phyloP scores from a whole-genome alignment of 2,797 vertebrate genomes.

The Lycodopsis pacificus region DNA sequence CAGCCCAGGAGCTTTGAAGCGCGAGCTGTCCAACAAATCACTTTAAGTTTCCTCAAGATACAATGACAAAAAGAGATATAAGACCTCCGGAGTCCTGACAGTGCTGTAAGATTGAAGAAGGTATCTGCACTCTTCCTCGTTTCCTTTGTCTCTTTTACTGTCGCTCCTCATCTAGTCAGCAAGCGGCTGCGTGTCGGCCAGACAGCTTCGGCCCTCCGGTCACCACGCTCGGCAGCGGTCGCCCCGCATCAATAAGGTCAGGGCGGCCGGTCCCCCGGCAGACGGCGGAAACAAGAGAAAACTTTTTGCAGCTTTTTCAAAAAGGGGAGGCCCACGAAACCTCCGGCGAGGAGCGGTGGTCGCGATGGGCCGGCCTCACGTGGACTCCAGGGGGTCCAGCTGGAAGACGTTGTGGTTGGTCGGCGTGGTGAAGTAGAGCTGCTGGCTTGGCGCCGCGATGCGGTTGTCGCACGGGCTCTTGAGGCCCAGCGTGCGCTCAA shows the following conservation, averaged over 20 bases:
- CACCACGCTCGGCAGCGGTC: slow-evolving; percentile 77
- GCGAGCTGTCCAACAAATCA: slow-evolving; percentile 57
- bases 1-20: slow-evolving; percentile 70
- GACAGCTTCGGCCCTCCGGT: slow-evolving; percentile 72
- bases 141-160: slow-evolving; percentile 32
- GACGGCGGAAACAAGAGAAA: slow-evolving; percentile 75
- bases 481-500: slow-evolving; percentile 94
- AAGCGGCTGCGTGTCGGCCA: slow-evolving; percentile 80
- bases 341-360: slow-evolving; percentile 19
- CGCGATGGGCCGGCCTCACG: slow-evolving; percentile 77
- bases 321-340: slow-evolving; percentile 34
- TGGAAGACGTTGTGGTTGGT: slow-evolving; percentile 97
- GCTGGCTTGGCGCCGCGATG: slow-evolving; percentile 65
- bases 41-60: slow-evolving; percentile 57
- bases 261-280: slow-evolving; percentile 60
- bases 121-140: slow-evolving; percentile 25
- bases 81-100: slow-evolving; percentile 73
- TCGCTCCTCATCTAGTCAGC: slow-evolving; percentile 59
- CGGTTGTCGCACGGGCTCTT: slow-evolving; percentile 92
- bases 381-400: slow-evolving; percentile 93
- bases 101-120: slow-evolving; percentile 72
- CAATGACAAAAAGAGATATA: slow-evolving; percentile 61
- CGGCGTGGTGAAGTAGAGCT: slow-evolving; percentile 90
- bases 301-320: slow-evolving; percentile 55
- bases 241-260: slow-evolving; percentile 71